phyloP scores from a whole-genome alignment of 1,140 invertebrate species.

The Zophobas morio region DNA sequence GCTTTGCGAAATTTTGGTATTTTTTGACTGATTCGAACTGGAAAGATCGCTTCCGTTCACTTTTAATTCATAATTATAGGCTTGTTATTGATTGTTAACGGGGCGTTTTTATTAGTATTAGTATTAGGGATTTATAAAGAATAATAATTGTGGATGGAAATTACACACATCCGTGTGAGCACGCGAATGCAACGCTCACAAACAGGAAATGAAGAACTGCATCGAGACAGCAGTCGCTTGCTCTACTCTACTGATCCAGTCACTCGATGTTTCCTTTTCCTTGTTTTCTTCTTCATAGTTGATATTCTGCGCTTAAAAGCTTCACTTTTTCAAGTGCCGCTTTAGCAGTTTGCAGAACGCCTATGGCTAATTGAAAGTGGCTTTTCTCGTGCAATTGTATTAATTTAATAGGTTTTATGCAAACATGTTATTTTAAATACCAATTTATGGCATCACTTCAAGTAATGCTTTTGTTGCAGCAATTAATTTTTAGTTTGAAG shows the following conservation, averaged over 20 bases:
- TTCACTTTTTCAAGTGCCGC: background rate
- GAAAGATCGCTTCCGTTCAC: slow-evolving; percentile 30
- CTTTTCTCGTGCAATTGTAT: no score
- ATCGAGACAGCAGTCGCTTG: slow-evolving; percentile 25
- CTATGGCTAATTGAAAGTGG: no score
- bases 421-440: no score
- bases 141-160: slow-evolving; percentile 3
- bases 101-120: background rate
- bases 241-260: slow-evolving; percentile 38
- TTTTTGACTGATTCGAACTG: slow-evolving; percentile 1
- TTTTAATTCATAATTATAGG: slow-evolving; percentile 20
- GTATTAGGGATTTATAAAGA: background rate
- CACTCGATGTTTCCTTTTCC: slow-evolving; percentile 20
- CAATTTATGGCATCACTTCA: no score
- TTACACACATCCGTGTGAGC: slow-evolving; percentile 38
- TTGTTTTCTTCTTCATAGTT: slow-evolving; percentile 6
- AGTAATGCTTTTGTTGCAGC: no score
- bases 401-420: no score
- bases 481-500: no score
- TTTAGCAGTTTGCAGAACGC: no score
- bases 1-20: slow-evolving; percentile 24
- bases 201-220: slow-evolving; percentile 27
- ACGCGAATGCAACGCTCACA: slow-evolving; percentile 31
- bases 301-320: background rate
- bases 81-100: slow-evolving; percentile 3